Evolutionary conservation across 2,113 vertebrate species (phyloP), one percentile per base, ranked within the genome.

Genomic region (Cryptoleucopteryx plumbea): DNA sequence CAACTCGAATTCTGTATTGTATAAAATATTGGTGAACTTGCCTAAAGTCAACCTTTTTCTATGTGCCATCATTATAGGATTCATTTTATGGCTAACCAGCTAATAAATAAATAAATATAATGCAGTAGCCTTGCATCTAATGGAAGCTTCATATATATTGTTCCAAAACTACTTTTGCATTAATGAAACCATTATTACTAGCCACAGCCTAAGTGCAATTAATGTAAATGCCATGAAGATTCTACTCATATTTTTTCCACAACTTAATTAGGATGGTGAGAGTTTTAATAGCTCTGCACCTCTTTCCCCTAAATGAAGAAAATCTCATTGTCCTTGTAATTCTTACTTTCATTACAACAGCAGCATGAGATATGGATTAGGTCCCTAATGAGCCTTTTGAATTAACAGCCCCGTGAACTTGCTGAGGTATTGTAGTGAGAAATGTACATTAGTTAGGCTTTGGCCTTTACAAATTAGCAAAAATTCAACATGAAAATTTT

Each of bases 401-500:
- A 78, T 13, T 84, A 97, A 93, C 67, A 73, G n/a, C 40, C 38
- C 78, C 38, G 7, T 84, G 96, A 96, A 94, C 80, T 91, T 91
- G 59, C 87, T 72, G 83, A 92, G 66, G 61, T 90, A 86, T 2
- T n/a, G 67, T 94, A 88, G 29, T 87, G 63, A 93, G 80, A 95
- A 89, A 72, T 45, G 67, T 87, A 94, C 50, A 94, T 83, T 70
- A 96, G 74, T 58, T 79, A 88, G 90, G 53, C 88, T 90, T 79
- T 96, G 91, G 94, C 95, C 94, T 97, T 97, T 93, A 97, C 91
- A 97, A 98, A 96, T 97, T 96, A 96, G 61, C 61, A 96, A 91
- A 91, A 92, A 52, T 62, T 74, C 72, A 79, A 72, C 38, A 32
- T 16, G 31, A 88, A 88, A 40, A 34, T 42, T 92, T 29, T 4